Conservation (phyloP, 2,888 invertebrate genomes). For the Gibbula magus region DNA sequence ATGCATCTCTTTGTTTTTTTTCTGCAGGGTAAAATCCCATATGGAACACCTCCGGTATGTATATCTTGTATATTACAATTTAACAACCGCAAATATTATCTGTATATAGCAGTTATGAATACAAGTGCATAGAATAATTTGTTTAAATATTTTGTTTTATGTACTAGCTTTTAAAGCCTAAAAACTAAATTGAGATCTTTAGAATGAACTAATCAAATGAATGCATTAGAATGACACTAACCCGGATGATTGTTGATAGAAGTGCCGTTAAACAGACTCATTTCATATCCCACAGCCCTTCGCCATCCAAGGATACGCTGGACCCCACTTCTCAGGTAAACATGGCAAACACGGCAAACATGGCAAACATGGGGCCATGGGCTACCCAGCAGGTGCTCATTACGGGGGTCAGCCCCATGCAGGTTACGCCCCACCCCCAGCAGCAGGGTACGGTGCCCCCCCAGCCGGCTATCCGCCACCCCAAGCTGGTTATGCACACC, state of each 20-base stretch:
- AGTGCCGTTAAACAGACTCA: too few relatives aligned
- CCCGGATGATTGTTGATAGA: too few relatives aligned
- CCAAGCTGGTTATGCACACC: constrained; percentile 27
- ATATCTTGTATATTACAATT: neutral
- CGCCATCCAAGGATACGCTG: constrained; percentile 31
- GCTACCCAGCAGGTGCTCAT: constrained; percentile 35
- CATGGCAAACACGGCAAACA: constrained; percentile 9
- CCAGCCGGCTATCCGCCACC: constrained; percentile 9
- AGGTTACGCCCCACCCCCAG: constrained; percentile 22
- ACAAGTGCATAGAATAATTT: too few relatives aligned
- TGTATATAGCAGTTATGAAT: too few relatives aligned
- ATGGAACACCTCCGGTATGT: constrained; percentile 48
- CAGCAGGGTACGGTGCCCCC: constrained; percentile 30
- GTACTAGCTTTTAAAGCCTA: too few relatives aligned
- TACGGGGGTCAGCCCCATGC: constrained; percentile 4
- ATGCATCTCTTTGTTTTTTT: constrained; percentile 25
- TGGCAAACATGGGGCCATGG: constrained; percentile 3
- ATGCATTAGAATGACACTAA: neutral
- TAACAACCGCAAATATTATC: too few relatives aligned
- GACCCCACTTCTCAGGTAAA: constrained; percentile 32
- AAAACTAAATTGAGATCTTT: too few relatives aligned
- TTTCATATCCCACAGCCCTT: neutral
- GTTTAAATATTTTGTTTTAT: too few relatives aligned
- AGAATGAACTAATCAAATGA: too few relatives aligned
- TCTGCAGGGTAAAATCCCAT: constrained; percentile 47